A percentile compares a stretch with the other conserved stretches of the same genome.
These are phyloP conservation scores for Acanthaster planci DNA, from an alignment of 35 echinoderm and acorn worm species.

Conservation along the genomic window DNA sequence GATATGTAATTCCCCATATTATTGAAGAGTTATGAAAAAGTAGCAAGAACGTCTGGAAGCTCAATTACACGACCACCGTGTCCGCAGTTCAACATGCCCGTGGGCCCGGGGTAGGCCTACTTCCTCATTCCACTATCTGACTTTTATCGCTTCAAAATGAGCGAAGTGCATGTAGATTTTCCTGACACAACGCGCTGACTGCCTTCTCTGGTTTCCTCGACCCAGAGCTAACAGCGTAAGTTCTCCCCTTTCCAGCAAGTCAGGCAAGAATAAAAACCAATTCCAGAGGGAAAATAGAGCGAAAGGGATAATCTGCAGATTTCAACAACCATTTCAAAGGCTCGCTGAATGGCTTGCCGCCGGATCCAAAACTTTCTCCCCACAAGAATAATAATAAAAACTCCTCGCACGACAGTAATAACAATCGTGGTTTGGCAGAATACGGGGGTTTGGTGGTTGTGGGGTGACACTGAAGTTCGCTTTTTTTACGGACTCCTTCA, in stretches of 20 bases:
- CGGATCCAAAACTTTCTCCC: conserved; percentile 9
- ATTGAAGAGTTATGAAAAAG: too few species aligned
- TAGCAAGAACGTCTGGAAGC: too few species aligned
- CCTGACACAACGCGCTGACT: neutral
- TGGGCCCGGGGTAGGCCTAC: too few species aligned
- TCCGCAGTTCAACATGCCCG: too few species aligned
- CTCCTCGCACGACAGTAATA: too few species aligned
- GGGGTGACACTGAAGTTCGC: neutral
- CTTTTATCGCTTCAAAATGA: neutral
- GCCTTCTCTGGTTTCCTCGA: neutral
- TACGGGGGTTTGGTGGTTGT: neutral
- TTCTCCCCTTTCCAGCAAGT: conserved; percentile 3
- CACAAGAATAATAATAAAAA: too few species aligned
- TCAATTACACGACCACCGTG: too few species aligned
- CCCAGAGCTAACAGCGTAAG: neutral
- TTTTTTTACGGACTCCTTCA: neutral
- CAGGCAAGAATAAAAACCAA: conserved; percentile 9
- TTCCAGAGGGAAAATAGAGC: conserved; percentile 17
- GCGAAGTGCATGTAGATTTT: conserved; percentile 6
- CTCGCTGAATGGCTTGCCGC: conserved; percentile 6
- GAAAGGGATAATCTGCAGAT: conserved; percentile 1
- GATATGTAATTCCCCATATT: too few species aligned
- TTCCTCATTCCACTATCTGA: neutral
- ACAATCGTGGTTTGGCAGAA: neutral
- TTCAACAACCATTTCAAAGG: conserved; percentile 8